These are phyloP conservation scores for Enteromius argenteus DNA, from an alignment of 2,797 vertebrate genomes.

Conservation along the genomic window DNA sequence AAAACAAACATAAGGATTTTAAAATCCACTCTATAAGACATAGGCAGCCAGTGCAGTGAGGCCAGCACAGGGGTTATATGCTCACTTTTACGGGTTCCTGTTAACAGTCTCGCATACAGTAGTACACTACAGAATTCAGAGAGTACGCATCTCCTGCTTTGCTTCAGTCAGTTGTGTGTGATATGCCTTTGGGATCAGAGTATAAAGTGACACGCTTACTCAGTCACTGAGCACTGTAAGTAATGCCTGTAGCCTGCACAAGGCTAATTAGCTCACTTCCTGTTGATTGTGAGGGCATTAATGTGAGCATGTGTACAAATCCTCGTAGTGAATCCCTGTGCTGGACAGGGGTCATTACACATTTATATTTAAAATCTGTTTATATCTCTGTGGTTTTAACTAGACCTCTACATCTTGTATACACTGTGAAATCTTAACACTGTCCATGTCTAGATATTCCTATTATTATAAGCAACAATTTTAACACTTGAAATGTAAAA, in stretches of 20 bases:
- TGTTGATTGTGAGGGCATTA: constrained; percentile 32
- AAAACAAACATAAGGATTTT: no score
- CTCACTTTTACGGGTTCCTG: no score
- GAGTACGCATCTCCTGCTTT: neutral
- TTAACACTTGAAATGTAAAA: neutral
- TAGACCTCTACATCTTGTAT: neutral
- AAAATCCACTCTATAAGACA: no score
- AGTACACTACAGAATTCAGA: neutral
- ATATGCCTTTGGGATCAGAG: constrained; percentile 15
- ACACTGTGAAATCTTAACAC: constrained; percentile 2
- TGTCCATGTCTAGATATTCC: neutral
- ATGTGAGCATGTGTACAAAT: constrained; percentile 52
- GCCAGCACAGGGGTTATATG: no score
- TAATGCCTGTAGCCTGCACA: constrained; percentile 54
- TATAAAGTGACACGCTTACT: constrained; percentile 27
- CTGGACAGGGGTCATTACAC: constrained; percentile 17
- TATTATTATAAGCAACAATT: neutral
- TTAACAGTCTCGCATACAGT: neutral
- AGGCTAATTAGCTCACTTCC: constrained; percentile 52
- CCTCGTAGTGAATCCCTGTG: constrained; percentile 11
- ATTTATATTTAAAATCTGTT: neutral
- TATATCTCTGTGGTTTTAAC: neutral
- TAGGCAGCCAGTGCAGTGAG: no score
- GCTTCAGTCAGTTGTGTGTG: constrained; percentile 22
- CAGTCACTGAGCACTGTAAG: constrained; percentile 55